phyloP scores from a whole-genome alignment of 2,888 invertebrate genomes.

The Eupelmus urozonus region DNA sequence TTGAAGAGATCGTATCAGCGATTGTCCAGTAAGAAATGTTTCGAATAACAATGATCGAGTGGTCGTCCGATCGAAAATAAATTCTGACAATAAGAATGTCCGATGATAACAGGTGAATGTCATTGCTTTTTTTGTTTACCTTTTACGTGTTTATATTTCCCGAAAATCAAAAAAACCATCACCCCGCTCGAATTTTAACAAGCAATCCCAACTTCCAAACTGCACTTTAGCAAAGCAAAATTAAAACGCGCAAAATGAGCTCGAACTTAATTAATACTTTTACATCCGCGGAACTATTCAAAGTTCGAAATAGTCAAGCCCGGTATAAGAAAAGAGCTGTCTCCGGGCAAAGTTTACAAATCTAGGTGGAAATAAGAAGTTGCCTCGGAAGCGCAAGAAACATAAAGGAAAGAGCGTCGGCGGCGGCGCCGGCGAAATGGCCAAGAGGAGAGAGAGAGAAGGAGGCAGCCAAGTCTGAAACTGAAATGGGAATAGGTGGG shows the following conservation, averaged over 20 bases:
- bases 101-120: slow-evolving; percentile 20
- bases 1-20: slow-evolving; percentile 33
- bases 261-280: slow-evolving; percentile 35
- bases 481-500: slow-evolving; percentile 70
- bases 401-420: slow-evolving; percentile 51
- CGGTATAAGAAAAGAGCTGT: slow-evolving; percentile 9
- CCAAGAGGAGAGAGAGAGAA: slow-evolving; percentile 26
- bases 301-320: slow-evolving; percentile 51
- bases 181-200: not conserved
- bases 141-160: not conserved
- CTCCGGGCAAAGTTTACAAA: slow-evolving; percentile 53
- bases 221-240: not conserved
- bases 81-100: not conserved
- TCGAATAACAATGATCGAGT: slow-evolving; percentile 54
- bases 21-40: slow-evolving; percentile 30
- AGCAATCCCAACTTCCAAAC: not conserved
- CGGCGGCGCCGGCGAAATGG: not conserved
- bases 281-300: slow-evolving; percentile 38
- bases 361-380: slow-evolving; percentile 53
- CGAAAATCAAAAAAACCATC: no score
- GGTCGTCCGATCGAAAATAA: slow-evolving; percentile 46
- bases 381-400: slow-evolving; percentile 25
- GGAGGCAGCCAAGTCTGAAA: slow-evolving; percentile 59
- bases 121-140: slow-evolving; percentile 18
- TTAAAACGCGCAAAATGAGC: not conserved